Base-by-base conservation (phyloP, 2,797 vertebrate species). In the Aselliscus stoliczkanus region DNA sequence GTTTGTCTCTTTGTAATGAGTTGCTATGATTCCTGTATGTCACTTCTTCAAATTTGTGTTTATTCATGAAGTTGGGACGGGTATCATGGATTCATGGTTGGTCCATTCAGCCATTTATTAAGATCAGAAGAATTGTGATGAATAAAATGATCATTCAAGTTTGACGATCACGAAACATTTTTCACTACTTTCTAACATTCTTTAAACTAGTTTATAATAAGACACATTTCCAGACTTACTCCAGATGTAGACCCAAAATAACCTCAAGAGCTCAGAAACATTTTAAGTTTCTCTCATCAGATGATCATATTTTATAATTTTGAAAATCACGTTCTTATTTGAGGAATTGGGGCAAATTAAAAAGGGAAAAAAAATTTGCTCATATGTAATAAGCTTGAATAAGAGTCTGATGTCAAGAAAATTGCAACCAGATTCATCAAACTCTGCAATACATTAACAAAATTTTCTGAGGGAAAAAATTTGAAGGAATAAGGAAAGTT, bases 271-370 rank as follows among this genome's bases (percentile, higher is more conserved):
- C 3, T 93, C 79, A 84, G 72, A 96, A 96, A 90, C 58, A 76
- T 20, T 97, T 95, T 67, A 67, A 90, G 94, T 96, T 96, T 82
- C 64, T 96, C 54, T 94, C 92, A 92, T 91, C 81, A 96, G 69
- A 85, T 76, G 60, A 90, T 86, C 29, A 90, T 91, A n/a, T 62
- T 94, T 96, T 88, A 80, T 95, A 77, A 95, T 80, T 97, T 79
- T 96, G 56, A 95, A 87, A 39, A 76, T 95, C 50, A 69, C 17
- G 67, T 96, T 93, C 76, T 94, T 91, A 10, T 87, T 88, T 95
- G 73, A 94, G 56, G 37, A 94, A 67, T 5, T 60, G 64, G 54
- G 91, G 75, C 81, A 92, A 93, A 90, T 96, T 88, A 65, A 70
- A 91, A 94, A 75, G 47, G 65, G 73, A 95, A 70, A 80, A 92